Base-by-base conservation (phyloP, 2,888 invertebrate genomes). In the Toxonevra muliebris region DNA sequence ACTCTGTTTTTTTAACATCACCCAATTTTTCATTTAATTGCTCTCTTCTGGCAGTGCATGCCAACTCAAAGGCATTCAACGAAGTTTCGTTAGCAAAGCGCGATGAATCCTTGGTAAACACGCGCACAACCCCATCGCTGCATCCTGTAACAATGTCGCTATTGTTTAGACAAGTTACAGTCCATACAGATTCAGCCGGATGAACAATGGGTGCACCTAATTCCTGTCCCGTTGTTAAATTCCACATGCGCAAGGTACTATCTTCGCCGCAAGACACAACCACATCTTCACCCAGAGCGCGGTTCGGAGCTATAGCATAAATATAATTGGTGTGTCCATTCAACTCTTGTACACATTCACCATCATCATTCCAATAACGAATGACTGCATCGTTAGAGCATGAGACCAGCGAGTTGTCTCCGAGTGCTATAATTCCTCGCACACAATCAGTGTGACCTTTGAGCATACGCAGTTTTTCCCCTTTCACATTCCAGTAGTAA, bases 371-470 rank as follows among this genome's bases (percentile, higher is more conserved):
- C 98, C 98, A 99, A 63, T 91, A 88, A 74, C 92, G 90, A 55
- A 98, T 89, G 0, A 92, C 89, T 0, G 95, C 93, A 87, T 99
- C 98, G 85, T 99, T 99, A 40, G 95, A 91, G 80, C 94, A 95
- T 58, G 97, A 96, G 1, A 97, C 85, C 84, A 99, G 94, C 54
- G 91, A 89, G 50, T 90, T 89, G n/a, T 88, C 83, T 64, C 89
- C 90, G 10, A 95, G 86, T 1, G 90, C 89, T 42, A 98, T 81
- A 45, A 76, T 48, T 30, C 89, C 92, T 80, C 98, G 87, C 0
- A 98, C 95, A 86, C 97, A 97, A 80, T 98, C 98, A 1, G 91
- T 92, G 82, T 98, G 98, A 7, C 97, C 93, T 84, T 87, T 89
- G 48, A 94, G 86, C 64, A 90, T 88, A 66, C 87, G 88, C 65